Evolutionary conservation across 1,140 invertebrate genomes (phyloP), one percentile per base, ranked within the genome.

Genomic region (Drosophila navojoa): DNA sequence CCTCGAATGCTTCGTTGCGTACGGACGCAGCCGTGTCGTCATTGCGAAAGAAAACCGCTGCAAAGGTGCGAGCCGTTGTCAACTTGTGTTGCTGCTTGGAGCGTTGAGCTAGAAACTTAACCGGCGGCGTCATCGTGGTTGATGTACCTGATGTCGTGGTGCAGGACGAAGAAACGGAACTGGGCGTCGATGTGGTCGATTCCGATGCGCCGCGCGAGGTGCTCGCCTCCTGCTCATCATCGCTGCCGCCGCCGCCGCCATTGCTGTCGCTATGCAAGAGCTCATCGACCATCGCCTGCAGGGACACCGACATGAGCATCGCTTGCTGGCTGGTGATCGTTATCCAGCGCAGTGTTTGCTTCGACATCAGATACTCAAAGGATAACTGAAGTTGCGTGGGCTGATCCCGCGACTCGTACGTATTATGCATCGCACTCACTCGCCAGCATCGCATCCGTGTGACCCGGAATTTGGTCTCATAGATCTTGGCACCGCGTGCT

Each of bases 401-500:
- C 19, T 79, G 66, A 52, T 80, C 81, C 4, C 80, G 62, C 11
- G 90, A 79, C 63, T 90, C 82, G 11, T 70, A 70, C 92, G 97
- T 97, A 90, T 94, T 94, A 78, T 96, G 96, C 68, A 96, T 93
- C 0, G 96, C 97, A 22, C 96, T 98, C n/a, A 99, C 98, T 76
- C 98, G 94, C 98, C 98, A 99, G 82, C 98, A 98, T 75, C 97
- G 94, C 96, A 99, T 99, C 76, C 98, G 94, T 1, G 98, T 98
- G 5, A 99, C 97, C 93, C 98, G 97, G 91, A 98, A 99, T 81
- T 94, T 93, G 13, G 96, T 95, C 92, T 99, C 98, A 89, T 94
- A 94, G 4, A 94, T 92, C 76, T 94, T 93, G 52, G 93, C 92
- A 22, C 90, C 92, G 47, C 93, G 91, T 38, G 92, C 91, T 19